Evolutionary conservation across 2,113 vertebrate species (phyloP), one percentile per base, ranked within the genome.

Genomic region (Xenopus borealis): DNA sequence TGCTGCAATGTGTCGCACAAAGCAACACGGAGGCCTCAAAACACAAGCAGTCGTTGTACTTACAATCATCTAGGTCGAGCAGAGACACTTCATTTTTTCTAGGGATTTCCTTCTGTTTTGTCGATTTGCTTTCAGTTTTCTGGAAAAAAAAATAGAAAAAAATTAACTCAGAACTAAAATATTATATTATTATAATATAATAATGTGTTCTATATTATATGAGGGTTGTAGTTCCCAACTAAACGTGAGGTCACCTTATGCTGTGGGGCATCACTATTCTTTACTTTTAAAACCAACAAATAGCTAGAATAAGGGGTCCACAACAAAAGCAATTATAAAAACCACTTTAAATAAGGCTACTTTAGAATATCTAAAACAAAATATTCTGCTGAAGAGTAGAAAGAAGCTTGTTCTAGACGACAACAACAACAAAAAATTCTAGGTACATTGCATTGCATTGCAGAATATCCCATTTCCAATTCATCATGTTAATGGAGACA

Each of bases 401-500:
- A 83, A 81, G 85, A 87, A 91, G 91, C 53, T n/a, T 55, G 72
- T 88, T 83, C 85, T 94, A 40, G 7, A 40, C 33, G 7, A 40
- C 33, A 40, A 27, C 23, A 40, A 95, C 94, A 95, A 91, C 94
- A 93, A 94, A 93, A 95, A 94, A 93, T 95, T 94, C 91, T 92
- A 89, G 88, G 84, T 86, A 86, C 91, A 94, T 94, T 92, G 90
- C 90, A 92, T n/a, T n/a, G n/a, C n/a, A n/a, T n/a, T 94, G 92
- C 85, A 88, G 96, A 94, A 94, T 93, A 92, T 89, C 89, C 92
- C 90, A 93, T 96, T 93, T 91, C 87, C 94, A 94, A 95, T 96
- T 98, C 94, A 96, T 98, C 95, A 95, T 95, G 82, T 92, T 97
- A 98, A 99, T 98, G 98, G 95, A 98, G 96, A 99, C 88, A 95